phyloP scores from a whole-genome alignment of 2,888 invertebrate genomes.

The Masnerella sp. region DNA sequence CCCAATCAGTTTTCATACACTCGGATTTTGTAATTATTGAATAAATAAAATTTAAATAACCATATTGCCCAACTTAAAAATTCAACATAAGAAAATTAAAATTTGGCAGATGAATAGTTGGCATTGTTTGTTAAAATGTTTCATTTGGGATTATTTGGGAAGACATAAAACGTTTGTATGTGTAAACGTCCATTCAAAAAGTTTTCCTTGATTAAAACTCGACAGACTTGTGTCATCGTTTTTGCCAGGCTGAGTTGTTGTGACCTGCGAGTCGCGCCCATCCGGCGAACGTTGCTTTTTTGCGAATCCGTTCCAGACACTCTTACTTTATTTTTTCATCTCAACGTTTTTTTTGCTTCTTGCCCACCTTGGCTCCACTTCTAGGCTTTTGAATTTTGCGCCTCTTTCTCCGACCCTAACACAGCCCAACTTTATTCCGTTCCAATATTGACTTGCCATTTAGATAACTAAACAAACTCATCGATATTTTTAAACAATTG shows the following conservation, averaged over 20 bases:
- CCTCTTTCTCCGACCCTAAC: conserved; percentile 22
- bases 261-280: conserved; percentile 54
- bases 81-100: too few relatives aligned
- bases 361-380: conserved; percentile 52
- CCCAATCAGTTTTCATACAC: too few relatives aligned
- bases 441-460: conserved; percentile 49
- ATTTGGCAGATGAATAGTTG: too few relatives aligned
- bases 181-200: conserved; percentile 6
- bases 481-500: too few relatives aligned
- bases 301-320: conserved; percentile 58
- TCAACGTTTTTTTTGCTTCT: conserved; percentile 44
- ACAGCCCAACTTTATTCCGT: conserved; percentile 43
- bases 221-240: conserved; percentile 46
- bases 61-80: too few relatives aligned
- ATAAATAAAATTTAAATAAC: too few relatives aligned
- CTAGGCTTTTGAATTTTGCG: conserved; percentile 39
- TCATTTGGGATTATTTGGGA: background rate
- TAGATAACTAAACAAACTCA: too few relatives aligned
- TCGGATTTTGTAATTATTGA: too few relatives aligned
- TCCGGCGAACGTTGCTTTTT: conserved; percentile 48
- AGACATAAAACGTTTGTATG: too few relatives aligned
- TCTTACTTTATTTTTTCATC: conserved; percentile 53
- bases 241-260: conserved; percentile 51
- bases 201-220: conserved; percentile 18
- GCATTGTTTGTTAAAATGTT: background rate